Percentiles rank a stretch among this genome's conserved stretches.
Evolutionary conservation across 2,888 invertebrate species (phyloP).

Genomic region (Eilema depressum): DNA sequence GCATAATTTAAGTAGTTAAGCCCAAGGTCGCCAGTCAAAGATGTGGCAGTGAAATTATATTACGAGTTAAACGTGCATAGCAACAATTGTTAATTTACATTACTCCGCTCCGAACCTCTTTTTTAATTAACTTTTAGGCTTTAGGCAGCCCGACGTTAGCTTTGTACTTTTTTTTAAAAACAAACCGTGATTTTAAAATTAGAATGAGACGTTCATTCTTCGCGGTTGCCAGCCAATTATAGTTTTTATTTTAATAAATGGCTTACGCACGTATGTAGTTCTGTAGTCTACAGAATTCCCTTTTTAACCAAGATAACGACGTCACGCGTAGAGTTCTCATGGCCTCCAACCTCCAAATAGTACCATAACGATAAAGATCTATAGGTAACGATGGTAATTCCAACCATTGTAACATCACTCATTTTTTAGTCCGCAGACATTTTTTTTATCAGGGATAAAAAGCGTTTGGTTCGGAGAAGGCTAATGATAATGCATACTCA

Average conservation of each 20-base stretch:
- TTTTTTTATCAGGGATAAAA: conserved; percentile 18
- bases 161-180: conserved; percentile 41
- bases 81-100: conserved; percentile 78
- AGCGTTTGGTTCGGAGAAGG: background rate
- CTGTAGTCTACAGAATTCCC: conserved; percentile 29
- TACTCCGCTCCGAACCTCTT: conserved; percentile 62
- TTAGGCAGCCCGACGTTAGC: conserved; percentile 51
- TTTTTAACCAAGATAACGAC: conserved; percentile 43
- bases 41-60: conserved; percentile 62
- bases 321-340: conserved; percentile 53
- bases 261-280: conserved; percentile 42
- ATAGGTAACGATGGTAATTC: conserved; percentile 45
- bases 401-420: conserved; percentile 32
- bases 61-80: conserved; percentile 66
- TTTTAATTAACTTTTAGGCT: conserved; percentile 71
- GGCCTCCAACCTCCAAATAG: conserved; percentile 48
- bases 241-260: conserved; percentile 26
- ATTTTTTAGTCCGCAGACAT: conserved; percentile 23
- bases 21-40: conserved; percentile 61
- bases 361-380: conserved; percentile 49
- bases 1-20: conserved; percentile 50
- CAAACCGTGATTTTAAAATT: conserved; percentile 50
- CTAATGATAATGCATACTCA: background rate
- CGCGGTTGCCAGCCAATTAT: conserved; percentile 39
- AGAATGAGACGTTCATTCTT: conserved; percentile 40